Evolutionary conservation across 2,797 vertebrate species (phyloP).

Genomic region (Heteromormyrus szaboi): DNA sequence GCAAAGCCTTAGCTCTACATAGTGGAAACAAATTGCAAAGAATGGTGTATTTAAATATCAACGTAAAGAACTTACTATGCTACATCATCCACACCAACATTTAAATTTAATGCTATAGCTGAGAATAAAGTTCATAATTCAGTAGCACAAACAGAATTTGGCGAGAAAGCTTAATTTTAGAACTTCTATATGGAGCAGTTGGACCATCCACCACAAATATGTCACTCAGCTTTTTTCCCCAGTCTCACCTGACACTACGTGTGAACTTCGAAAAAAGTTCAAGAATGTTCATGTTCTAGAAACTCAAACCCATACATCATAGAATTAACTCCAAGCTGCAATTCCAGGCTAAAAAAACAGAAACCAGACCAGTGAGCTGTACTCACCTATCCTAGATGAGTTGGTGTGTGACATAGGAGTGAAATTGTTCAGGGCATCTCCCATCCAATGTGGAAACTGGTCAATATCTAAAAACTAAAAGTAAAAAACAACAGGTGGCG

Average conservation of each 20-base stretch:
- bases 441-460: conserved; percentile 10
- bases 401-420: conserved; percentile 31
- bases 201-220: not conserved
- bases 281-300: not conserved
- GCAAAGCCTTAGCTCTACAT: not conserved
- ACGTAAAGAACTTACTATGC: not conserved
- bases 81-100: not conserved
- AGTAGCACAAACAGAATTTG: not conserved
- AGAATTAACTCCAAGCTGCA: not conserved
- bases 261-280: not conserved
- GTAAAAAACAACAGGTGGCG: conserved; percentile 1
- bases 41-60: not conserved
- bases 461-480: conserved; percentile 46
- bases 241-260: not conserved
- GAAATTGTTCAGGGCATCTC: conserved; percentile 29
- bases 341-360: not conserved
- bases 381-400: conserved; percentile 51
- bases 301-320: not conserved
- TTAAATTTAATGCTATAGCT: not conserved
- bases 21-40: not conserved
- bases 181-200: not conserved
- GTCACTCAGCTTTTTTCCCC: not conserved
- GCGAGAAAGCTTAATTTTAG: not conserved
- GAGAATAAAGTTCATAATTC: not conserved
- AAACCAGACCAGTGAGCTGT: not conserved